These are phyloP conservation scores for Petrophora chlorosata DNA, from an alignment of 2,888 invertebrate species.

Conservation along the genomic window DNA sequence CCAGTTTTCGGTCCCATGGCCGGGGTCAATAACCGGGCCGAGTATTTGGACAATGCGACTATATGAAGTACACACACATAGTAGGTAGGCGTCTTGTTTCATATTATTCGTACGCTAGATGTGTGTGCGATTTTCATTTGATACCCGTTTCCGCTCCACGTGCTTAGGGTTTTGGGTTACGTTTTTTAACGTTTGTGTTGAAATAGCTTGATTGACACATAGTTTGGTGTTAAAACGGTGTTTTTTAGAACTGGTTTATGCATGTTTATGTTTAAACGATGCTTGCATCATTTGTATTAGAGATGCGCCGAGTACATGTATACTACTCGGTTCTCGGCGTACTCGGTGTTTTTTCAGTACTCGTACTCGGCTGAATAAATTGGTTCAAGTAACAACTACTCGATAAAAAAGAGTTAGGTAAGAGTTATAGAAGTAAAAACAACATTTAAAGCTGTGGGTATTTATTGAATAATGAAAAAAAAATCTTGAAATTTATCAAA, in stretches of 20 bases:
- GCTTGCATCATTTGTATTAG: too few relatives aligned
- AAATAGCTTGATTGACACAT: conserved; percentile 24
- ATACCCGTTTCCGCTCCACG: conserved; percentile 46
- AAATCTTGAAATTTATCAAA: too few relatives aligned
- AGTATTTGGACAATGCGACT: conserved; percentile 63
- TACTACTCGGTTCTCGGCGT: too few relatives aligned
- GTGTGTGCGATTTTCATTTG: conserved; percentile 47
- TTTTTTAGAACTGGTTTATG: neutral
- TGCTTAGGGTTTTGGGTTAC: conserved; percentile 22
- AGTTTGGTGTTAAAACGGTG: conserved; percentile 2
- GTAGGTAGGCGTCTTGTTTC: conserved; percentile 35
- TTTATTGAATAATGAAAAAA: too few relatives aligned
- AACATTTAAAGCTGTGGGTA: too few relatives aligned
- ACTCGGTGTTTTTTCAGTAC: too few relatives aligned
- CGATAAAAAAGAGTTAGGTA: too few relatives aligned
- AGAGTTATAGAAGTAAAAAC: too few relatives aligned
- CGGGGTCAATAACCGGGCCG: conserved; percentile 76
- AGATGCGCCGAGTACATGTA: too few relatives aligned
- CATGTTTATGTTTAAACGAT: neutral
- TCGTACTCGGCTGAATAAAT: too few relatives aligned
- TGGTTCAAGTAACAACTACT: too few relatives aligned
- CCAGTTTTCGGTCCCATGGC: conserved; percentile 54
- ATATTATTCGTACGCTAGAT: conserved; percentile 33
- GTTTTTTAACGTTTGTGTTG: conserved; percentile 14
- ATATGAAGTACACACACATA: conserved; percentile 33